These are phyloP conservation scores for Solenopsis fugax DNA, from an alignment of 1,140 invertebrate genomes.

Conservation along the genomic window DNA sequence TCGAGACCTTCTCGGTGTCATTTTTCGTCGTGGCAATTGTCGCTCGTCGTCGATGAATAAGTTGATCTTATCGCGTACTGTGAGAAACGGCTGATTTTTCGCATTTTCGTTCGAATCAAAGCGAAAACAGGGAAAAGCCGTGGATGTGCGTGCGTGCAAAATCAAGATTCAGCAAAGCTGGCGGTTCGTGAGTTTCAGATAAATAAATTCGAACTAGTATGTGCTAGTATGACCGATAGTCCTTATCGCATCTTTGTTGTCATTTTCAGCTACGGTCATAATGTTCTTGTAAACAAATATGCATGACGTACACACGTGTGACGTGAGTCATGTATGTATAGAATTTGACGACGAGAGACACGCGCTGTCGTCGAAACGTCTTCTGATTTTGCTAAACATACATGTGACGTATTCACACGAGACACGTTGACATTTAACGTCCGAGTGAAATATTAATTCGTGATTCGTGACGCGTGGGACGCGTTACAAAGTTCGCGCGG, in stretches of 20 bases:
- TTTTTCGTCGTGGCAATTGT: not conserved
- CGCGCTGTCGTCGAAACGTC: not conserved
- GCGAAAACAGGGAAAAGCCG: not conserved
- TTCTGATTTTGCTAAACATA: conserved; percentile 29
- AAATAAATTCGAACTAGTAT: not conserved
- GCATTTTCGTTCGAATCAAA: not conserved
- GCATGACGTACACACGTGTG: not conserved
- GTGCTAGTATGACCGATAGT: not conserved
- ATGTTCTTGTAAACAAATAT: not conserved
- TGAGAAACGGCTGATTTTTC: not conserved
- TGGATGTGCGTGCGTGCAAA: not conserved
- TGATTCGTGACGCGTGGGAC: not conserved
- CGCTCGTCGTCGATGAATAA: not conserved
- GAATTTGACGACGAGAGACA: not conserved
- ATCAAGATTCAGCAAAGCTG: not conserved
- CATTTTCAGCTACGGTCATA: not conserved
- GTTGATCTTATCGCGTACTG: not conserved
- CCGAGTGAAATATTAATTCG: not conserved
- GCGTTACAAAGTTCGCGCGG: conserved; percentile 43
- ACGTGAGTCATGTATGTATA: not conserved
- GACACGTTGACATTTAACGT: conserved; percentile 4
- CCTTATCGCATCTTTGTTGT: not conserved
- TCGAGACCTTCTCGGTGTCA: not conserved
- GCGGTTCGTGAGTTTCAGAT: not conserved
- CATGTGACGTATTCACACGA: not conserved